Conservation (phyloP, 2,888 invertebrate genomes). For the Lycaena phlaeas region DNA sequence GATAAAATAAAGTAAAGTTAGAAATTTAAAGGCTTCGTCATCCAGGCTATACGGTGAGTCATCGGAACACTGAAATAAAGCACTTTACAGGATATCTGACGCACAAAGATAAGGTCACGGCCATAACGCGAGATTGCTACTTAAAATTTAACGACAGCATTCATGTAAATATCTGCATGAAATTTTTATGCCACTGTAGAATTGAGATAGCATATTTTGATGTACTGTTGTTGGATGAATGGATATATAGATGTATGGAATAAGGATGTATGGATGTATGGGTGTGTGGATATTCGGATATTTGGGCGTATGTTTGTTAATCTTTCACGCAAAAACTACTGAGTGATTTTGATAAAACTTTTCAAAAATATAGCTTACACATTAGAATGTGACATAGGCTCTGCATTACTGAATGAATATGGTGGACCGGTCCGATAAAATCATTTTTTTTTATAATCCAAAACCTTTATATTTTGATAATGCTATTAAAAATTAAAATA, state of each 20-base stretch:
- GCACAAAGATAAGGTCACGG: conserved; percentile 24
- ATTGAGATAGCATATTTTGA: not conserved
- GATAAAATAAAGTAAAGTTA: not conserved
- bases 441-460: too few relatives aligned
- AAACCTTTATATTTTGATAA: too few relatives aligned
- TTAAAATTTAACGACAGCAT: conserved; percentile 43
- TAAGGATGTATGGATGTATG: too few relatives aligned
- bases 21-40: not conserved
- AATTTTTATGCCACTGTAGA: conserved; percentile 15
- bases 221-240: not conserved
- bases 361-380: too few relatives aligned
- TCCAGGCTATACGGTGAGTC: conserved; percentile 4
- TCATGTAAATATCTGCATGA: conserved; percentile 24
- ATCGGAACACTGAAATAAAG: conserved; percentile 8
- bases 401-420: too few relatives aligned
- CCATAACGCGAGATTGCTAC: conserved; percentile 34
- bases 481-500: too few relatives aligned
- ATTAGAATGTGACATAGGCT: too few relatives aligned
- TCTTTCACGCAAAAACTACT: not conserved
- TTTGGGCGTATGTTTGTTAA: not conserved
- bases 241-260: not conserved
- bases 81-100: conserved; percentile 23
- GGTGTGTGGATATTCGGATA: too few relatives aligned
- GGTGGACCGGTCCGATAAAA: too few relatives aligned
- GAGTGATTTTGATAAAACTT: too few relatives aligned